These are phyloP conservation scores for Myotis findleyi DNA, from an alignment of 2,797 vertebrate species.

Conservation along the genomic window DNA sequence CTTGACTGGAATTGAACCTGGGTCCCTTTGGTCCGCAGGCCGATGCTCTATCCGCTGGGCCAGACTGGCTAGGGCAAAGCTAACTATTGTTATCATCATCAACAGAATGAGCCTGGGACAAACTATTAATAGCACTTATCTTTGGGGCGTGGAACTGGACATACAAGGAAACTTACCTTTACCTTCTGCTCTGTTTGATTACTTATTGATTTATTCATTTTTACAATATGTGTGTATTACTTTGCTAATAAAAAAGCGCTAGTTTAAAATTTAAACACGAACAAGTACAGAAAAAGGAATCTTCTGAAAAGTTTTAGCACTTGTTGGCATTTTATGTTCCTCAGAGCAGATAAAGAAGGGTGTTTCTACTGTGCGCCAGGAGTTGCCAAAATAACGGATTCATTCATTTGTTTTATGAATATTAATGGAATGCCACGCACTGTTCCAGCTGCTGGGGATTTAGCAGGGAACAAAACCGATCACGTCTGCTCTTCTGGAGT, in stretches of 20 bases:
- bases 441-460: conserved; percentile 67
- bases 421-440: conserved; percentile 64
- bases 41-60: no score
- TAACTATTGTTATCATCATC: neutral
- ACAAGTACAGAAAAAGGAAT: neutral
- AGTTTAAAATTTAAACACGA: neutral
- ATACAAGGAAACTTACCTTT: neutral
- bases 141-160: neutral
- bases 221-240: neutral
- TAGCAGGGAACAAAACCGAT: conserved; percentile 55
- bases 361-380: neutral
- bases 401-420: conserved; percentile 71
- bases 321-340: conserved; percentile 57
- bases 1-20: no score
- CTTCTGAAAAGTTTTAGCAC: conserved; percentile 29
- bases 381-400: conserved; percentile 56
- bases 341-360: conserved; percentile 44
- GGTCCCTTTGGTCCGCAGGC: no score
- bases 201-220: neutral
- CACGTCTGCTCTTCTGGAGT: conserved; percentile 55
- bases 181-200: neutral
- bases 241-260: neutral
- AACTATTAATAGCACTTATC: neutral
- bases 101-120: neutral
- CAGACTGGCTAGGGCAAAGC: no score